Base-by-base conservation (phyloP, 2,888 invertebrate genomes). In the Eurois occulta region DNA sequence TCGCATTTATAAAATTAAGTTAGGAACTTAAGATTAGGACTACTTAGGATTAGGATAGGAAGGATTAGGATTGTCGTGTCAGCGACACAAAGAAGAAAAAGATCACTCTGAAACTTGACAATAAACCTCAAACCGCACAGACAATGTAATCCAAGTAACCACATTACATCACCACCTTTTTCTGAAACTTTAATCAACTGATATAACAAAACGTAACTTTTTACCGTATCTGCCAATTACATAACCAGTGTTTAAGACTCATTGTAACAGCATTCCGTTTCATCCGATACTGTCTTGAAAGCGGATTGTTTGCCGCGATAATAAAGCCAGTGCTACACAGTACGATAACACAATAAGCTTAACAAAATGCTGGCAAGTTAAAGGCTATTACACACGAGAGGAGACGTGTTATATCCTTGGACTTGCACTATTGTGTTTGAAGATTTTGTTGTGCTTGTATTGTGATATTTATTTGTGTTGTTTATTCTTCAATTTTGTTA, bases 261-360 rank as follows among this genome's bases (percentile, higher is more conserved):
- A 83, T 80, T 88, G 86, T 80, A 35, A 11, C 52, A 62, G 32
- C 32, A 72, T 78, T 87, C 78, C 77, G 75, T 86, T 86, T 84
- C 76, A 77, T 84, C 68, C 70, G 72, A 86, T 72, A 83, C 73
- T 35, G 66, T 80, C 77, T 79, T 75, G 64, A 60, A 64, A 76
- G 72, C 64, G 79, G 74, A 85, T 84, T 81, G 83, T 83, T 86
- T 86, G 81, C 69, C 74, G 75, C 73, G 75, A 76, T 86, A 86
- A 88, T 87, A 87, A 85, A 87, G 87, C 80, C 75, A 81, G 81
- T 82, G 60, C 66, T 67, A 65, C 81, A 85, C 77, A 60, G 83
- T 80, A 68, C 76, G 86, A 85, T 85, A 85, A 83, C 82, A 82
- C 81, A 88, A 86, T 86, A 84, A 87, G 83, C 87, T 88, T 77